A percentile compares a stretch with the other conserved stretches of the same genome.
phyloP scores from a whole-genome alignment of 2,888 invertebrate species.

The Timema podura region DNA sequence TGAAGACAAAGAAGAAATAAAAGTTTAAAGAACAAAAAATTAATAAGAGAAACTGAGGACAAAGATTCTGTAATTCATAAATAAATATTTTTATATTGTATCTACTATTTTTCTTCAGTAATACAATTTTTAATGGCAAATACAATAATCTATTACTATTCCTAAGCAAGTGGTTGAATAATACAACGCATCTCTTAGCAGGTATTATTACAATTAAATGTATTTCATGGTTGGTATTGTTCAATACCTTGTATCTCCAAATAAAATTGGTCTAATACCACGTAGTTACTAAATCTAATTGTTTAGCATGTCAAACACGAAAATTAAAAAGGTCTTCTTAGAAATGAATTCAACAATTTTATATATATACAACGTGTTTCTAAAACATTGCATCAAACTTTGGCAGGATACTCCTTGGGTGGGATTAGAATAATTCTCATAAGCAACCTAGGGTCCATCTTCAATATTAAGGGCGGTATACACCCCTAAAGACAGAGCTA shows the following conservation, averaged over 20 bases:
- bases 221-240: neutral
- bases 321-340: neutral
- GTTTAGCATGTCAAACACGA: neutral
- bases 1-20: neutral
- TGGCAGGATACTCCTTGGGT: too few species aligned
- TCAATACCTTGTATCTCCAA: conserved; percentile 5
- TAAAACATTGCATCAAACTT: neutral
- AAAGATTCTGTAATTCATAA: too few species aligned
- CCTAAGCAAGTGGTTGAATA: neutral
- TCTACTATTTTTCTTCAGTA: too few species aligned
- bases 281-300: neutral
- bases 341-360: neutral
- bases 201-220: neutral
- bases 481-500: too few species aligned
- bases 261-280: conserved; percentile 5
- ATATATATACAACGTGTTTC: neutral
- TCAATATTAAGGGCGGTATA: too few species aligned
- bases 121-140: neutral
- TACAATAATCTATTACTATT: too few species aligned
- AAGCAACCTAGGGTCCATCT: too few species aligned
- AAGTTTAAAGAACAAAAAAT: neutral
- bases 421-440: too few species aligned
- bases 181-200: neutral
- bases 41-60: neutral
- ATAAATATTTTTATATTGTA: too few species aligned